Evolutionary conservation across 2,113 vertebrate genomes (phyloP), one percentile per base, ranked within the genome.

Genomic region (Lophura nycthemera): DNA sequence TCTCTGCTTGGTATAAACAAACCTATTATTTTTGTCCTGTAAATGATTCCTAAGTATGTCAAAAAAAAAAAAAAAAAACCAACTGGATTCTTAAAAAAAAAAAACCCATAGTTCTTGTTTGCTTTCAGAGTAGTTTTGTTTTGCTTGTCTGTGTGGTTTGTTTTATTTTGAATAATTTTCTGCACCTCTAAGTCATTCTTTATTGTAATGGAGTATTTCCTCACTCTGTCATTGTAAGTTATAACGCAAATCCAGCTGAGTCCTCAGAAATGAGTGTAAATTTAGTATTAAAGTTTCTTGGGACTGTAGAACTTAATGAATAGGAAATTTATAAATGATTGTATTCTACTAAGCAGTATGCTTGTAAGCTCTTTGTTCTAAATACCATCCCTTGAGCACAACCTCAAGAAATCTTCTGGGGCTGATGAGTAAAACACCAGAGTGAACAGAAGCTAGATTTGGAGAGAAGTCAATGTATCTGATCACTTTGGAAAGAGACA

Each of bases 261-360:
- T 84, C 80, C 54, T 94, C 20, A 4, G 57, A 91, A 96, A 6
- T 24, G 70, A 86, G 76, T 48, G 79, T 93, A 96, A 95, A 95
- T 95, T 95, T 95, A 94, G 91, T 85, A 63, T 74, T 91, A 83
- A 60, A 4, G 72, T 96, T 96, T 77, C 96, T 90, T 96, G 95
- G 95, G 95, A 93, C 80, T 48, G 72, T 86, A 43, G 77, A 95
- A 86, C 59, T 95, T 97, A 97, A 97, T 97, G 94, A 95, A 94
- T 82, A 96, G 92, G 92, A 96, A 96, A 97, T 92, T 93, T 95
- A 95, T 93, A 97, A 95, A 95, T 5, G 80, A 92, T 72, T 92
- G 79, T 93, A 91, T 86, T 86, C 88, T 84, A 76, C 80, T 18
- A 81, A 95, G 92, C 94, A 88, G 69, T 95, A 65, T 92, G 92